These are phyloP conservation scores for Macrosoma leucophasiata DNA, from an alignment of 2,888 invertebrate species.

Conservation along the genomic window DNA sequence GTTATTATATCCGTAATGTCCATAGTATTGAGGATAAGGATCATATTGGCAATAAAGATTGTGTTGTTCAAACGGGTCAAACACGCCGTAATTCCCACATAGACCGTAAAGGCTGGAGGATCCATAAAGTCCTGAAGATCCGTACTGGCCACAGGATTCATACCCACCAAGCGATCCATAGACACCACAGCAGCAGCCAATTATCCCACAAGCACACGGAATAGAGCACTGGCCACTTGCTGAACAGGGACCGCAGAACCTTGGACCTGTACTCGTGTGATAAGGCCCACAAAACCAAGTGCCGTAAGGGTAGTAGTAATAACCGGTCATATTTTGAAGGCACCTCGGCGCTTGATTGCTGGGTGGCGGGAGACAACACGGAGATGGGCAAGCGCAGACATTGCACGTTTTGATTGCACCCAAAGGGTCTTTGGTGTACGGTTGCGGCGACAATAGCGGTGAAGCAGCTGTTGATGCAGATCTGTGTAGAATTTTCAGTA, in stretches of 20 bases:
- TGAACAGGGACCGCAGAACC: conserved; percentile 24
- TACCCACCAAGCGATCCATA: conserved; percentile 26
- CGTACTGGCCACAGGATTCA: conserved; percentile 22
- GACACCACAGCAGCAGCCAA: conserved; percentile 13
- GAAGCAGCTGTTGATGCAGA: too few species aligned
- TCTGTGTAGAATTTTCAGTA: too few species aligned
- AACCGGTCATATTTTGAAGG: conserved; percentile 54
- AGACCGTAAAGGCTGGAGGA: conserved; percentile 25
- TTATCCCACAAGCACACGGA: conserved; percentile 16
- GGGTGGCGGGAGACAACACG: conserved; percentile 43
- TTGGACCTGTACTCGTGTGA: conserved; percentile 35
- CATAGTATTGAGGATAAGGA: too few species aligned
- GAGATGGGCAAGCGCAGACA: conserved; percentile 11
- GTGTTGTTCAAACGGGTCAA: conserved; percentile 4
- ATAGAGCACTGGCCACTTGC: conserved; percentile 28
- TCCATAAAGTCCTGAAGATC: conserved; percentile 24
- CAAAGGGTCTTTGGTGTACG: too few species aligned
- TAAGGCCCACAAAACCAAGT: conserved; percentile 62
- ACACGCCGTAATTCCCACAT: conserved; percentile 10
- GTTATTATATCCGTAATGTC: too few species aligned
- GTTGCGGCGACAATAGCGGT: too few species aligned
- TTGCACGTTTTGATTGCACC: conserved; percentile 4
- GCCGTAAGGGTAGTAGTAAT: conserved; percentile 60
- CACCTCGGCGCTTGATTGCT: conserved; percentile 46
- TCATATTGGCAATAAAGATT: too few species aligned